These are phyloP conservation scores for Procavia capensis DNA, from an alignment of 2,113 vertebrate species.

Conservation along the genomic window DNA sequence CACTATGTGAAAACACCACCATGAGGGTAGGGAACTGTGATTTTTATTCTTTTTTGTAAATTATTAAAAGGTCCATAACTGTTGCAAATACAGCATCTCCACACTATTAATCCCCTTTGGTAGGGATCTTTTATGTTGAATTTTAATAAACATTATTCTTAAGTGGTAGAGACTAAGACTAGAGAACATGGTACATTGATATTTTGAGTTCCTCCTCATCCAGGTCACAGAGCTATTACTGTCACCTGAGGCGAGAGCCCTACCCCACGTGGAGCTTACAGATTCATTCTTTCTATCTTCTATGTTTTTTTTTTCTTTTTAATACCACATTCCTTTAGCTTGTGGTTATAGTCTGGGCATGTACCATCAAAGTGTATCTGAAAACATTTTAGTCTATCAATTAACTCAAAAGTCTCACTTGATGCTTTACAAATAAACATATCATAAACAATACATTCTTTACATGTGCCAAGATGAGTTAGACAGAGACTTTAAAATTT, in stretches of 20 bases:
- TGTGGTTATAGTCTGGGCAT: background rate
- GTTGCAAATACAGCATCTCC: conserved; percentile 1
- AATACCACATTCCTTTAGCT: background rate
- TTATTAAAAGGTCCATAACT: background rate
- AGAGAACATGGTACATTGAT: background rate
- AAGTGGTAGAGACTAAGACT: background rate
- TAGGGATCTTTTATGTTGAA: conserved; percentile 7
- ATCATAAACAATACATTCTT: conserved; percentile 31
- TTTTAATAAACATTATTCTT: conserved; percentile 22
- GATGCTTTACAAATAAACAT: conserved; percentile 43
- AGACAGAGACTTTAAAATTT: conserved; percentile 8
- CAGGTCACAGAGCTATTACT: conserved; percentile 22
- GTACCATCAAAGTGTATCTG: background rate
- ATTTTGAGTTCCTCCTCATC: conserved; percentile 43
- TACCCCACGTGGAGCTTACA: background rate
- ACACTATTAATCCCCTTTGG: background rate
- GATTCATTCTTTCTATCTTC: conserved; percentile 3
- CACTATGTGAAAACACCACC: background rate
- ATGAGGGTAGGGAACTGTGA: background rate
- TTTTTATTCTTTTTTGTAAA: conserved; percentile 30
- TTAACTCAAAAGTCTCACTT: conserved; percentile 33
- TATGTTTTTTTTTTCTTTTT: background rate
- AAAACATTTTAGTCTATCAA: background rate
- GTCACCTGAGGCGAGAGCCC: conserved; percentile 1
- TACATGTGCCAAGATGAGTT: conserved; percentile 2